Evolutionary conservation across 1,140 invertebrate species (phyloP), one percentile per base, ranked within the genome.

Genomic region (Brachionus paranguensis): DNA sequence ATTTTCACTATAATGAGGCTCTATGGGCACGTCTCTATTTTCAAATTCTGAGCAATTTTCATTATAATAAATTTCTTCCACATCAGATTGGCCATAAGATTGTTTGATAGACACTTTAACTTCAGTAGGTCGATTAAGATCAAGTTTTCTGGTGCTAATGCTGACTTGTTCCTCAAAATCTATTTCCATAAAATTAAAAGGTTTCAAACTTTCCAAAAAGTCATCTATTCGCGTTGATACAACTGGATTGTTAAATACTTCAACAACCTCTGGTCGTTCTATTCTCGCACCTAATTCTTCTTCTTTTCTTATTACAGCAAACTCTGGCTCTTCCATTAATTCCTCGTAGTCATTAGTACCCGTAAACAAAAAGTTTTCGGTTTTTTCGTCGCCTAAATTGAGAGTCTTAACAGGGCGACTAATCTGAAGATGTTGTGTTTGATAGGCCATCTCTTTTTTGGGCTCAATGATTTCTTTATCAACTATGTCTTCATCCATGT

Each of bases 101-200:
- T 76, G 17, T 27, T 50, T 76, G 24, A 76, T 76, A 24, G 72
- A 76, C 10, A 76, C 17, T 50, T 76, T 76, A 8, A 76, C 47
- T 3, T 76, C 72, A 17, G 8, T 76, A 7, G 72, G 41, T 50
- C 11, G 11, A 76, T 12, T 47, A 1, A 76, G 6, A 47, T 45
- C 45, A 29, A 24, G 10, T 76, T 41, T 72, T 72, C 17, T 47
- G 17, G 41, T 76, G 10, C 20, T 76, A 7, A 76, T 76, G 14
- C 72, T 76, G 20, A 76, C 45, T 47, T 76, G 41, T 50, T 76
- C 41, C 41, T 76, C 41, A 50, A 76, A 76, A 50, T 76, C 72
- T 11, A 76, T 3, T 76, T 76, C 72, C 7, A 76, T 47, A n/a
- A 20, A 20, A 50, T 76, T 43, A 0, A 76, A 27, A 12, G 72